These are phyloP conservation scores for Onthophagus taurus DNA, from an alignment of 1,140 invertebrate genomes.

Conservation along the genomic window DNA sequence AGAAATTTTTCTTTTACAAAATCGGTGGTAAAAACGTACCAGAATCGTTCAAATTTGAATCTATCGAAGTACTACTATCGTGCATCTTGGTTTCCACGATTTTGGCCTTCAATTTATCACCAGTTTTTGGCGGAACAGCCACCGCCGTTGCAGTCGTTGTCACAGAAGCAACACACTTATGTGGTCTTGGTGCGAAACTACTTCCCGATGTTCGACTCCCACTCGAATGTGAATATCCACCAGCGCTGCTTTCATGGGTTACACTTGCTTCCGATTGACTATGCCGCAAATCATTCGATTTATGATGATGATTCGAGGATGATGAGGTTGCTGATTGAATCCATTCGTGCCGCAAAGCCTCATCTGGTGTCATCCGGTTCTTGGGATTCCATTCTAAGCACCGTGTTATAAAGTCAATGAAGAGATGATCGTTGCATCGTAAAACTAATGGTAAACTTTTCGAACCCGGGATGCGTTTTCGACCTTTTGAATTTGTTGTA, in stretches of 20 bases:
- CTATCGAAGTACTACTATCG: conserved; percentile 38
- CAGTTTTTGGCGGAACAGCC: conserved; percentile 25
- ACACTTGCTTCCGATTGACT: conserved; percentile 36
- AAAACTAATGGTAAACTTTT: conserved; percentile 67
- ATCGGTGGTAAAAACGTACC: conserved; percentile 58
- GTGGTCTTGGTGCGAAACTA: no score
- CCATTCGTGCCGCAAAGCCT: conserved; percentile 73
- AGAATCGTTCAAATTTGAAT: conserved; percentile 53
- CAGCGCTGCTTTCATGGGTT: conserved; percentile 29
- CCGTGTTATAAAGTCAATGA: conserved; percentile 86
- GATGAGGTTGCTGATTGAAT: conserved; percentile 37
- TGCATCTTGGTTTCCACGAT: conserved; percentile 30
- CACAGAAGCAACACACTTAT: conserved; percentile 28
- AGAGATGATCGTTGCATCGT: conserved; percentile 78
- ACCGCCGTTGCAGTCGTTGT: no score
- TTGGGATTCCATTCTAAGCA: conserved; percentile 95
- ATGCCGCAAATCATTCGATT: conserved; percentile 30
- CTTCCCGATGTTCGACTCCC: conserved; percentile 32
- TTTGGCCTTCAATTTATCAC: conserved; percentile 35
- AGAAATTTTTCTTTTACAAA: no score
- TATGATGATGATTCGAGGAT: conserved; percentile 16
- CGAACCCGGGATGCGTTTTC: conserved; percentile 77
- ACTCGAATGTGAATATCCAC: conserved; percentile 26
- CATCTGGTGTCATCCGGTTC: conserved; percentile 83
- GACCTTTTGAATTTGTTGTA: conserved; percentile 84